These are phyloP conservation scores for Luffia ferchaultella DNA, from an alignment of 2,888 invertebrate species.

Conservation along the genomic window DNA sequence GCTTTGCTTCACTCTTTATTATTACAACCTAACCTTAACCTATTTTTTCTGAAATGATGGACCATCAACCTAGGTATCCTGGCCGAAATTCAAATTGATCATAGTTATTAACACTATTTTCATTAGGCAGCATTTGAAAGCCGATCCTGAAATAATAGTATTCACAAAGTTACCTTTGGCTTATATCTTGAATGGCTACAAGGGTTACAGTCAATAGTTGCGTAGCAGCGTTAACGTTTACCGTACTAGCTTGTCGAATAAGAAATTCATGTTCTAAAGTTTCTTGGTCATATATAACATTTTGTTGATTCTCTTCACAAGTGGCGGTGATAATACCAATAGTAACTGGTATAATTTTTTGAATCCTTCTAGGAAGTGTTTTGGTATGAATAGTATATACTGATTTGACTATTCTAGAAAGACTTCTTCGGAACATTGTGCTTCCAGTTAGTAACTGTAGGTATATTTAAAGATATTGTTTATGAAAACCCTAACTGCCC, in stretches of 20 bases:
- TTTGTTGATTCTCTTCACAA: conserved; percentile 30
- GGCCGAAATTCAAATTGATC: too few species aligned
- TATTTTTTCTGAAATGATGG: too few species aligned
- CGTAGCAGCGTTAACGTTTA: conserved; percentile 61
- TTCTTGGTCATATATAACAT: conserved; percentile 29
- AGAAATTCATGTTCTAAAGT: conserved; percentile 57
- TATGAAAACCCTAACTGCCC: too few species aligned
- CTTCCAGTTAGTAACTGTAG: too few species aligned
- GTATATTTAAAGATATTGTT: too few species aligned
- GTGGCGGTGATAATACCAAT: conserved; percentile 29
- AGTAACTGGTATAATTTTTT: conserved; percentile 24
- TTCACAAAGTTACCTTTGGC: conserved; percentile 58
- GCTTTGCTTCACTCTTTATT: too few species aligned
- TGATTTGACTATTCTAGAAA: background rate
- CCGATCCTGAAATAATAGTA: too few species aligned
- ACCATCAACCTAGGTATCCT: too few species aligned
- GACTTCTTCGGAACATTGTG: background rate
- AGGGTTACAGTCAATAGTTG: conserved; percentile 60
- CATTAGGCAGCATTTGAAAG: too few species aligned
- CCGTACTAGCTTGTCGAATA: conserved; percentile 60
- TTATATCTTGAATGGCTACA: conserved; percentile 62
- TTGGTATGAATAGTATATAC: background rate
- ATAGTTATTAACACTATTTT: too few species aligned
- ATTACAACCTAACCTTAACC: too few species aligned
- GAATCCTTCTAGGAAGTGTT: background rate